Evolutionary conservation across 92 coral and sea anemone genomes (phyloP), one percentile per base, ranked within the genome.

Genomic region (Palythoa heliodiscus): DNA sequence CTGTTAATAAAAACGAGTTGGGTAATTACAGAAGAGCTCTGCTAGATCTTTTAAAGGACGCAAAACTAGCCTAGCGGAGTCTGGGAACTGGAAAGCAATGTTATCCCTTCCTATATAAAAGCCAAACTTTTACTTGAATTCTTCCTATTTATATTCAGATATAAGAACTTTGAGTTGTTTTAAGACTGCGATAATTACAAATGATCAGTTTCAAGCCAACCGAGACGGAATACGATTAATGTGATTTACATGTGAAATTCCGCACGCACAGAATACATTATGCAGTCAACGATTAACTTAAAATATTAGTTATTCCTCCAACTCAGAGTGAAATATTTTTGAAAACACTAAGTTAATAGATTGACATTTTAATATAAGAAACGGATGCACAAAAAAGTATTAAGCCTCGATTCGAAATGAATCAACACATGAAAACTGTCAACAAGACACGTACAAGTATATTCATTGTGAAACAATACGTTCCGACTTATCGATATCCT

Each of bases 161-260:
- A 50, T 48, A 35, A 47, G 43, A 63, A 20, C 40, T 50, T n/a
- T 24, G n/a, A 61, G 22, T 39, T 78, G 29, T 73, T 43, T 75
- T 6, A 16, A n/a, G 79, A 12, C 66, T 39, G 53, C 48, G 83
- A 57, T 43, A 14, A 58, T 37, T 38, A 61, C 38, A 78, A 80
- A 80, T 4, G 84, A 64, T 43, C 58, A 20, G 84, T 79, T 79
- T 79, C 73, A 52, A 13, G 10, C 53, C 14, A 43, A 22, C 69
- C 64, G 37, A 72, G 22, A n/a, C 23, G 14, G 63, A 80, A 67
- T 11, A 40, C 19, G 29, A 60, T 17, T 48, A 22, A n/a, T 78
- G 22, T 29, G 1, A 78, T 57, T 78, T 78, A 78, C 57, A 39
- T 43, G 50, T 43, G 50, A 14, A 4, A 76, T 23, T 22, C 81